phyloP scores from a whole-genome alignment of 2,888 invertebrate genomes.

The Acanthoscelides obtectus region DNA sequence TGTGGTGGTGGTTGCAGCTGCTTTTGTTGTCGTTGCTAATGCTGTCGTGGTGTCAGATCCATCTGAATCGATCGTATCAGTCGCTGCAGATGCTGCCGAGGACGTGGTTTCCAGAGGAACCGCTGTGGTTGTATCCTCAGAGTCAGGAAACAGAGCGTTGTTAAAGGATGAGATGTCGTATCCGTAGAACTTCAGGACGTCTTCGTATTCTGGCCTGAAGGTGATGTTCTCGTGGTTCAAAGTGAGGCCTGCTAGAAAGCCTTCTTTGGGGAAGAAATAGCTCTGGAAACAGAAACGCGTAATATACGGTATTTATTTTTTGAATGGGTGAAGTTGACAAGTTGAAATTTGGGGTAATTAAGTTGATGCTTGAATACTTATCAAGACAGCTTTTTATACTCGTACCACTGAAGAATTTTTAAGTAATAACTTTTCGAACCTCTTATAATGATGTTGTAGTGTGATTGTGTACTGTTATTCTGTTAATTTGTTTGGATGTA shows the following conservation, averaged over 20 bases:
- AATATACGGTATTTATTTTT: no score
- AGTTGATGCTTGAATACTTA: no score
- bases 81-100: slow-evolving; percentile 8
- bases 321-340: no score
- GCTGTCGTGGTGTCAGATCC: slow-evolving; percentile 13
- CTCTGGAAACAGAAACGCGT: slow-evolving; percentile 57
- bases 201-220: slow-evolving; percentile 68
- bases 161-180: slow-evolving; percentile 62
- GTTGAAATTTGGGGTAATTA: no score
- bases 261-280: slow-evolving; percentile 77
- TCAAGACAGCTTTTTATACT: no score
- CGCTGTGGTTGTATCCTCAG: not conserved
- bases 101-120: not conserved
- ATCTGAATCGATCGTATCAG: slow-evolving; percentile 9
- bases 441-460: no score
- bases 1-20: slow-evolving; percentile 25
- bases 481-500: no score
- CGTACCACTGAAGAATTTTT: no score
- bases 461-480: no score
- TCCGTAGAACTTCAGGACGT: slow-evolving; percentile 72
- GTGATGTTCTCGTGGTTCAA: slow-evolving; percentile 75
- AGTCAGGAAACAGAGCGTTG: slow-evolving; percentile 36
- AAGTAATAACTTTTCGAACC: no score
- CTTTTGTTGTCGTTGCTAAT: slow-evolving; percentile 9
- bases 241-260: slow-evolving; percentile 75